A percentile compares a stretch with the other conserved stretches of the same genome.
These are phyloP conservation scores for Rhimphoctona megacephalus DNA, from an alignment of 2,888 invertebrate genomes.

Conservation along the genomic window DNA sequence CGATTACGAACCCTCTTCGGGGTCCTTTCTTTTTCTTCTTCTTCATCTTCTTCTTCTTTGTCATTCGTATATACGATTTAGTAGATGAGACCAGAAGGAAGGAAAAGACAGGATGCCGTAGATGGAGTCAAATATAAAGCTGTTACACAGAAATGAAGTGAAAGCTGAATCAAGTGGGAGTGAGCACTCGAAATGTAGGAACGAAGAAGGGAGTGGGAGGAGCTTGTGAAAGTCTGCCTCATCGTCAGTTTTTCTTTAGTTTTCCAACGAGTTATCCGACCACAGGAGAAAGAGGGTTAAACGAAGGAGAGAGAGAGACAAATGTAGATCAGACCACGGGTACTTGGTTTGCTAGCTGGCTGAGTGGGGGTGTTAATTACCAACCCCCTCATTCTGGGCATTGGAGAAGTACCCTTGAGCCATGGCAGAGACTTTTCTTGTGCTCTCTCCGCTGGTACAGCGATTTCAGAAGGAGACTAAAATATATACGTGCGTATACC, in stretches of 20 bases:
- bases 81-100: constrained; percentile 35
- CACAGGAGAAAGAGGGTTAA: constrained; percentile 31
- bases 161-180: constrained; percentile 64
- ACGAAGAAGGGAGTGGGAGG: constrained; percentile 42
- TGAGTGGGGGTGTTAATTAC: constrained; percentile 81
- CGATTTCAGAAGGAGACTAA: constrained; percentile 22
- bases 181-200: constrained; percentile 48
- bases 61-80: constrained; percentile 29
- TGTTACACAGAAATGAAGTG: constrained; percentile 64
- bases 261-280: constrained; percentile 81
- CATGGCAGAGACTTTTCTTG: constrained; percentile 49
- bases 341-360: constrained; percentile 30
- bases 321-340: constrained; percentile 27
- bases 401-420: constrained; percentile 54
- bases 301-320: constrained; percentile 10
- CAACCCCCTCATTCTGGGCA: constrained; percentile 74
- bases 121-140: constrained; percentile 63
- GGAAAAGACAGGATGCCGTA: constrained; percentile 33
- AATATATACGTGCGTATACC: neutral
- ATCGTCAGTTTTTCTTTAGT: constrained; percentile 81
- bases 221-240: constrained; percentile 55
- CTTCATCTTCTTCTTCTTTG: neutral
- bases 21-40: neutral
- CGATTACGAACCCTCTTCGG: constrained; percentile 71
- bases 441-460: constrained; percentile 41